Evolutionary conservation across 2,113 vertebrate species (phyloP).

Genomic region (Cepphus grylle): DNA sequence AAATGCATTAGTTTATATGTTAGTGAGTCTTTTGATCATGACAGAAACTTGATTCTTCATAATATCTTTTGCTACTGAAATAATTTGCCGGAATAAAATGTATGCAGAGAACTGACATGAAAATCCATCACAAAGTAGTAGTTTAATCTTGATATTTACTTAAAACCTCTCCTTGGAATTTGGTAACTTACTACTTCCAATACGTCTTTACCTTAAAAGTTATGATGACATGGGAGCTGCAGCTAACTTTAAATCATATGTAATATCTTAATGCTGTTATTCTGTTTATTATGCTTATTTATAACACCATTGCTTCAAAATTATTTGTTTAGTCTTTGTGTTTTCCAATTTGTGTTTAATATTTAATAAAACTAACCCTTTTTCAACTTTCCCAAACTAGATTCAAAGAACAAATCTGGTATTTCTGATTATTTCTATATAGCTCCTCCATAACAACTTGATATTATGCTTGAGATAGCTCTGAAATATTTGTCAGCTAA

Average conservation of each 20-base stretch:
- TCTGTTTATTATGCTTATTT: background rate
- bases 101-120: background rate
- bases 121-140: background rate
- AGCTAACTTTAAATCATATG: background rate
- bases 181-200: background rate
- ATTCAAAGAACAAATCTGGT: background rate
- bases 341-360: background rate
- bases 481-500: constrained; percentile 27
- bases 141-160: background rate
- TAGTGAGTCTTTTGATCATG: background rate
- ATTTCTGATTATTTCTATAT: background rate
- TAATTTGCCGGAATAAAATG: background rate
- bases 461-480: background rate
- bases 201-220: background rate
- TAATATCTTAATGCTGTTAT: background rate
- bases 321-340: background rate
- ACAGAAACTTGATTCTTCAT: background rate
- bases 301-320: background rate
- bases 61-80: background rate
- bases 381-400: background rate
- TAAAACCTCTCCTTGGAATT: background rate
- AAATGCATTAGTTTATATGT: background rate
- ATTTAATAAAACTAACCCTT: background rate
- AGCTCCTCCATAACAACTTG: background rate
- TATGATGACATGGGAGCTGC: background rate